A percentile compares a stretch with the other conserved stretches of the same genome.
phyloP scores from a whole-genome alignment of 1,140 invertebrate genomes.

The Geopemphigus sp. region DNA sequence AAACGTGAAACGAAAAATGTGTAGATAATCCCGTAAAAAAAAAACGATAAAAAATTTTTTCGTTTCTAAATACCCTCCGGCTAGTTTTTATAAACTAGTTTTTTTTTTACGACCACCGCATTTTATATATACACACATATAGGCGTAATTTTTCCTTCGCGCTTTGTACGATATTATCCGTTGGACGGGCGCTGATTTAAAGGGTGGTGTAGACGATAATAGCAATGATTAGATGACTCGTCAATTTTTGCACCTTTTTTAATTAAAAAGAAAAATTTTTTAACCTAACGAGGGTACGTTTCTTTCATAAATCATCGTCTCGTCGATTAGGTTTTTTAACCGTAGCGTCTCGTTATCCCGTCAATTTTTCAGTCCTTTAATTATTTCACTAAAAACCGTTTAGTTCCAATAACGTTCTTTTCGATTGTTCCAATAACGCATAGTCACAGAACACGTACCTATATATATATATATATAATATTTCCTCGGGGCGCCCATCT shows the following conservation, averaged over 20 bases:
- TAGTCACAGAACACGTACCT: background rate
- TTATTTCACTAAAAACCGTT: conserved; percentile 34
- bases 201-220: conserved; percentile 12
- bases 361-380: conserved; percentile 27
- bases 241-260: conserved; percentile 47
- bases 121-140: too few relatives aligned
- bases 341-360: conserved; percentile 19
- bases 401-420: conserved; percentile 14
- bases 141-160: background rate
- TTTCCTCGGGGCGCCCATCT: too few relatives aligned
- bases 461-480: too few relatives aligned
- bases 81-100: conserved; percentile 17
- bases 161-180: background rate
- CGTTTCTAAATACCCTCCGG: background rate
- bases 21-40: background rate
- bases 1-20: background rate
- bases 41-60: background rate
- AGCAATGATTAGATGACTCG: conserved; percentile 48
- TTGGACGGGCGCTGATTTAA: conserved; percentile 29
- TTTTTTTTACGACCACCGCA: too few relatives aligned
- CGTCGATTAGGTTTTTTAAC: background rate
- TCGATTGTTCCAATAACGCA: conserved; percentile 35
- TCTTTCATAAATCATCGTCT: conserved; percentile 40
- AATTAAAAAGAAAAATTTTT: conserved; percentile 21
- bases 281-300: conserved; percentile 28